phyloP scores from a whole-genome alignment of 2,888 invertebrate species.

The Sycophila texana region DNA sequence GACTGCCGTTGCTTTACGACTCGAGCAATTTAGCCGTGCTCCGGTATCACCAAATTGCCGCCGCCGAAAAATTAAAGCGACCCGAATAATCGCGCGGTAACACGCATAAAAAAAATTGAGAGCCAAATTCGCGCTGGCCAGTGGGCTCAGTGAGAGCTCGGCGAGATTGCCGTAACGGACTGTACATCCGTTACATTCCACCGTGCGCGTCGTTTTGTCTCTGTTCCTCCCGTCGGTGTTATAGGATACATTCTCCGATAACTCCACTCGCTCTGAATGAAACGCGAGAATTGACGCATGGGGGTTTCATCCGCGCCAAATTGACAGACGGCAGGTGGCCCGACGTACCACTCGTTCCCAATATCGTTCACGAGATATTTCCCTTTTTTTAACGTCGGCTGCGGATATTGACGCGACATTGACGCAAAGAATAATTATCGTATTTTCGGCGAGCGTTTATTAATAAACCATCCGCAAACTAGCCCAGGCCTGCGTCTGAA shows the following conservation, averaged over 20 bases:
- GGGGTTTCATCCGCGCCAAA: neutral
- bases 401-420: too few species aligned
- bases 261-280: conserved; percentile 18
- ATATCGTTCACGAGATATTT: neutral
- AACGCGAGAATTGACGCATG: conserved; percentile 30
- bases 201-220: neutral
- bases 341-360: too few species aligned
- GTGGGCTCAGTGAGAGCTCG: neutral
- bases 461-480: too few species aligned
- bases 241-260: neutral
- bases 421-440: too few species aligned
- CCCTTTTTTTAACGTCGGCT: too few species aligned
- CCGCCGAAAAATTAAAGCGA: neutral
- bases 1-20: neutral
- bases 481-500: too few species aligned
- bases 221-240: neutral
- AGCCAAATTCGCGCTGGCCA: neutral
- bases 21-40: neutral
- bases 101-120: neutral
- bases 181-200: conserved; percentile 47
- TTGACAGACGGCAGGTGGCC: conserved; percentile 21
- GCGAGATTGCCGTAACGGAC: conserved; percentile 23
- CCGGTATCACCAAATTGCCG: neutral
- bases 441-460: too few species aligned
- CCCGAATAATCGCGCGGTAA: neutral